Evolutionary conservation across 2,797 vertebrate species (phyloP).

Genomic region (Phataginus tetradactyla): DNA sequence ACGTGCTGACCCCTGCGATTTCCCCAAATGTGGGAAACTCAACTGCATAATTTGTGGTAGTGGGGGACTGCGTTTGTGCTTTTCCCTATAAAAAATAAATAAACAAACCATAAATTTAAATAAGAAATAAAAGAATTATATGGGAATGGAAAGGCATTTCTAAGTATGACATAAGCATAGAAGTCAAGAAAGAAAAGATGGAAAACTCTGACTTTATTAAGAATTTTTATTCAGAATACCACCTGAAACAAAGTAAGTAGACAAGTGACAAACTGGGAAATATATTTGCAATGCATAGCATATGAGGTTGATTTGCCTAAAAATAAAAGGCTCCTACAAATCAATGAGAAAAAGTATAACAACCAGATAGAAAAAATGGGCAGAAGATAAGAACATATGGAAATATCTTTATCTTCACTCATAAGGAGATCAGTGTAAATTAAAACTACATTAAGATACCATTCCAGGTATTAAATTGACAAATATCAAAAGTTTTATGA

Average conservation of each 20-base stretch:
- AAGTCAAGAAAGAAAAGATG: neutral
- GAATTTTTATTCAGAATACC: neutral
- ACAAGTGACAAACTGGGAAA: neutral
- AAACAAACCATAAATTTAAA: neutral
- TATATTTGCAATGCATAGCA: neutral
- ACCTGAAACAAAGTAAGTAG: neutral
- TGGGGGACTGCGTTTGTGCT: too few relatives aligned
- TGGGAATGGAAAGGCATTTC: neutral
- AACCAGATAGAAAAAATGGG: neutral
- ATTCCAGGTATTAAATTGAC: neutral
- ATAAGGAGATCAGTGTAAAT: neutral
- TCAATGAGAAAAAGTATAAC: slow-evolving; percentile 21
- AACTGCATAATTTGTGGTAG: too few relatives aligned
- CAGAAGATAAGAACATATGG: neutral
- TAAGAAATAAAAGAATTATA: neutral
- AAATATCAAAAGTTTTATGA: neutral
- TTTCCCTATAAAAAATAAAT: too few relatives aligned
- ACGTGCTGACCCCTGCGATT: too few relatives aligned
- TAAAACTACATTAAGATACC: neutral
- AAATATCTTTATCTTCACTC: neutral
- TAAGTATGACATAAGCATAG: neutral
- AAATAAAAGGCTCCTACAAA: neutral
- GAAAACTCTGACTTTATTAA: neutral
- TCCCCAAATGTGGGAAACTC: too few relatives aligned
- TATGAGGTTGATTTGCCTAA: neutral